Conservation (phyloP, 2,797 vertebrate genomes). For the Smutsia temminckii region DNA sequence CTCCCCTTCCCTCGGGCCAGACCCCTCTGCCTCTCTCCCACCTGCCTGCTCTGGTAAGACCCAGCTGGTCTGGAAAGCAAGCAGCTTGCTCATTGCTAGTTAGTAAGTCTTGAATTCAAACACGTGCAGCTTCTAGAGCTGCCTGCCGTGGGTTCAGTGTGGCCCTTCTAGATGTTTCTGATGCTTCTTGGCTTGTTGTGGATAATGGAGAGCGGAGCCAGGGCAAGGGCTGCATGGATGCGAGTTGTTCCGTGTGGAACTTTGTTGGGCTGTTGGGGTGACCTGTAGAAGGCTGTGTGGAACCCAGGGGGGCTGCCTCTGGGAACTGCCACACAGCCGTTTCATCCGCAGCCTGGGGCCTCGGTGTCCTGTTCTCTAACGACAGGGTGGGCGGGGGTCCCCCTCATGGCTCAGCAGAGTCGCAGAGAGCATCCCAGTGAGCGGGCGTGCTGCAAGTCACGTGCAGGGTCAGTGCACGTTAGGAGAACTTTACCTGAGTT, state of each 20-base stretch:
- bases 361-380: not conserved
- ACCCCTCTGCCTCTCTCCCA: not conserved
- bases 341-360: not conserved
- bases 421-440: fast-evolving
- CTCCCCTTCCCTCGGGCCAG: not conserved
- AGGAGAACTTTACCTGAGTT: not conserved
- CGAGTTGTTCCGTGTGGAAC: not conserved
- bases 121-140: not conserved
- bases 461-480: not conserved
- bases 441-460: not conserved
- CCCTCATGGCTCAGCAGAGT: not conserved
- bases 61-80: not conserved
- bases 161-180: not conserved
- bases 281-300: not conserved
- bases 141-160: fast-evolving
- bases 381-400: not conserved
- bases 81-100: not conserved
- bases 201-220: not conserved
- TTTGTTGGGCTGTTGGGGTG: not conserved
- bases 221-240: not conserved
- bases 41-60: not conserved
- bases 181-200: not conserved
- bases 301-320: not conserved
- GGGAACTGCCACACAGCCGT: not conserved
- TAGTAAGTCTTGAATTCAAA: not conserved